Conservation (phyloP, 1,140 invertebrate genomes). For the Brachionus koreanus region DNA sequence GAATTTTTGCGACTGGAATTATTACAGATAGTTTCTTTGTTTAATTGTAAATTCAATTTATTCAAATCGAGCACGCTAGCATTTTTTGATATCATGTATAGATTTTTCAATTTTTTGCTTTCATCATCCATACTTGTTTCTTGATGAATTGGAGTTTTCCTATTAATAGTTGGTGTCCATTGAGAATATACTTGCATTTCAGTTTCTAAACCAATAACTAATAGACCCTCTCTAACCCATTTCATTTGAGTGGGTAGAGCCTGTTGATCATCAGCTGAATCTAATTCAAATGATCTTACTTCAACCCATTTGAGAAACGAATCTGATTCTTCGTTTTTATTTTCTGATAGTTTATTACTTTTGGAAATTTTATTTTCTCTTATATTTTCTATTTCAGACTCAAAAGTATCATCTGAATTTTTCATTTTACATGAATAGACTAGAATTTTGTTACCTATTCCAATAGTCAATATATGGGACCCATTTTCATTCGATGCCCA, state of each 20-base stretch:
- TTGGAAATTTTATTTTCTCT: not conserved
- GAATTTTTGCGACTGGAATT: not conserved
- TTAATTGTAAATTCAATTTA: not conserved
- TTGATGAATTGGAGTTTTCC: not conserved
- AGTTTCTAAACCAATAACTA: constrained; percentile 97
- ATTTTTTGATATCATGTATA: constrained; percentile 34
- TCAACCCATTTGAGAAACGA: constrained; percentile 79
- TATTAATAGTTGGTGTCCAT: constrained; percentile 64
- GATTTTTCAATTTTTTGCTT: not conserved
- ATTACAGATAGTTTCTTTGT: not conserved
- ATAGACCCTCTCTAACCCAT: constrained; percentile 93
- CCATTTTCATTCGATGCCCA: constrained; percentile 99
- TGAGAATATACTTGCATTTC: constrained; percentile 99
- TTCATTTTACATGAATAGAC: constrained; percentile 50
- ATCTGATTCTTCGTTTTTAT: constrained; percentile 48
- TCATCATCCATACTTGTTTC: not conserved
- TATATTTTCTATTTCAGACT: not conserved
- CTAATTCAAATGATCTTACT: constrained; percentile 79
- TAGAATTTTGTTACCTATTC: constrained; percentile 78
- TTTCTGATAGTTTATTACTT: constrained; percentile 45
- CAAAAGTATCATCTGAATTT: not conserved
- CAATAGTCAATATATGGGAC: constrained; percentile 92
- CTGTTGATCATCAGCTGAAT: constrained; percentile 87
- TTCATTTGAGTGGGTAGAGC: constrained; percentile 95
- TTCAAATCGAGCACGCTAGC: constrained; percentile 42